Conservation (phyloP, 2,797 vertebrate species). For the Glossophaga mutica region DNA sequence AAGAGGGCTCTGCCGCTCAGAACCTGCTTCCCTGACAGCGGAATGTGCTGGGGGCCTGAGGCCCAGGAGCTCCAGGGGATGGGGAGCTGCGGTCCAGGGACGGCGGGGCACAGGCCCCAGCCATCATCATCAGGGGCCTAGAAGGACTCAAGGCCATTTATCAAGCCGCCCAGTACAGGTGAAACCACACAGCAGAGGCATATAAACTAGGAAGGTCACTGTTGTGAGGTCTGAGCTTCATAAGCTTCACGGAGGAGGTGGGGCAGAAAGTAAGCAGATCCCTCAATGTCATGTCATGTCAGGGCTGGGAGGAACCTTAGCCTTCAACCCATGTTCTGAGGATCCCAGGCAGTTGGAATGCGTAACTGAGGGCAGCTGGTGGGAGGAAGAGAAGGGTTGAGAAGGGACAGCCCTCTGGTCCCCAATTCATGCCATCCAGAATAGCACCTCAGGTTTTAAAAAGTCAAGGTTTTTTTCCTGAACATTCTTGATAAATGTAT, state of each 20-base stretch:
- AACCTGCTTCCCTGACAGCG: not conserved
- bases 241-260: not conserved
- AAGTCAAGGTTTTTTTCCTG: not conserved
- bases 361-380: not conserved
- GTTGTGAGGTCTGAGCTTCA: not conserved
- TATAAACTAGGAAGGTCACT: not conserved
- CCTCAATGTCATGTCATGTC: not conserved
- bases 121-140: not conserved
- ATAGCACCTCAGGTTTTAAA: not conserved
- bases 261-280: fast-evolving
- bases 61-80: not conserved
- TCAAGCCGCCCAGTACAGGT: not conserved
- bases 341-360: fast-evolving
- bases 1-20: not conserved
- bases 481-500: not conserved
- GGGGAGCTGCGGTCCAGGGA: not conserved
- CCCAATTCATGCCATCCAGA: not conserved
- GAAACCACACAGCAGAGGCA: not conserved
- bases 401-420: not conserved
- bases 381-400: not conserved
- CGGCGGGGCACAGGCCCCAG: not conserved
- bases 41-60: not conserved
- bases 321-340: not conserved
- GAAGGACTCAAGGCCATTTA: not conserved
- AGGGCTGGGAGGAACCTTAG: not conserved